Evolutionary conservation across 2,888 invertebrate species (phyloP), one percentile per base, ranked within the genome.

Genomic region (Pheosia gnoma): DNA sequence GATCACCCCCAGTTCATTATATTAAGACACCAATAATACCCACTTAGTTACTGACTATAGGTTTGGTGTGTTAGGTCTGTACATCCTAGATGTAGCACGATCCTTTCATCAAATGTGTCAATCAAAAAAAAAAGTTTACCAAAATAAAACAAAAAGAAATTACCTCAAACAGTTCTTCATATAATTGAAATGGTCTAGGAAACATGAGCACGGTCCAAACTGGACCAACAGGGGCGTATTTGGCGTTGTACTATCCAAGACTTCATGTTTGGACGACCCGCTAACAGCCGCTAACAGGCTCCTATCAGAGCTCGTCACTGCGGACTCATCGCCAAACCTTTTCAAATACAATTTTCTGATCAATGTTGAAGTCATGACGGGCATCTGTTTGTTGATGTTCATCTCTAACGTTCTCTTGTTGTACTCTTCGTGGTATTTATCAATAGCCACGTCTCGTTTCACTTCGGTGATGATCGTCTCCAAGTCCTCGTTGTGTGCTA

Each of bases 391-490:
- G 56, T 85, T 85, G 0, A 82, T 70, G 9, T 88, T 84, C 52
- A 76, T 72, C 53, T 85, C 80, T 0, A 63, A 62, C 0, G 84
- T 88, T 5, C 63, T 60, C 8, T 69, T 76, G 59, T 88, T 86
- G 62, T 79, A 80, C 6, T 79, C 78, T 41, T 75, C 70, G 62
- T 84, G 77, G 11, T 74, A 67, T 52, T 80, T 83, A 59, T 91
- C 82, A 0, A 89, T 79, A 0, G 92, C 91, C 0, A 92, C 89
- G 25, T 84, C 85, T 3, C 84, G 75, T 53, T 89, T 89, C 3
- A 90, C 87, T 43, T 85, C 87, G 1, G 83, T 87, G 43, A 90
- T 71, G 9, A 92, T 92, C 0, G 89, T 82, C 65, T 87, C 87
- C 0, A 92, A 61, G 58, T 92, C 91, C 1, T 79, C 70, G 0